phyloP scores from a whole-genome alignment of 1,140 invertebrate genomes.

The Theocolax elegans region DNA sequence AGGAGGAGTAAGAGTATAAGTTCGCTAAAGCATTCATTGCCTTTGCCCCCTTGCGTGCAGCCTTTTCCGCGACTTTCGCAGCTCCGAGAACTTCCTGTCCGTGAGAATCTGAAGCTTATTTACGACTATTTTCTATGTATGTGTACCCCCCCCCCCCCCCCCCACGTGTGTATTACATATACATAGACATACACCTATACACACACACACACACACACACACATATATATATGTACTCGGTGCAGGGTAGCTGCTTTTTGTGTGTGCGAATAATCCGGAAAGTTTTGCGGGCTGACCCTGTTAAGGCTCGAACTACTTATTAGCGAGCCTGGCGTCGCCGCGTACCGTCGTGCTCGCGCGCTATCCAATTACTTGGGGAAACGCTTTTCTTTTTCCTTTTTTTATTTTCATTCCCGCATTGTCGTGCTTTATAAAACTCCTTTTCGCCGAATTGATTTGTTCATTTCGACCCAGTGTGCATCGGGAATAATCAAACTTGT shows the following conservation, averaged over 20 bases:
- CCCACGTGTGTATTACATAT: no score
- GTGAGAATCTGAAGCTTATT: background rate
- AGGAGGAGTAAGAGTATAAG: no score
- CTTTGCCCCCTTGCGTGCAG: background rate
- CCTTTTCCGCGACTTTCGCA: background rate
- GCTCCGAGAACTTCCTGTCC: background rate
- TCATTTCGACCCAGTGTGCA: no score
- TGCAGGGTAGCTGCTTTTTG: no score
- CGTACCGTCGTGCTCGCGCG: no score
- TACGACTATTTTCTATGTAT: background rate
- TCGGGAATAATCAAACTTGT: no score
- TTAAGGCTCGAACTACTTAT: slow-evolving; percentile 30
- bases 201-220: no score
- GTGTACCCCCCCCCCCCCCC: no score
- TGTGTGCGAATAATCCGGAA: slow-evolving; percentile 14
- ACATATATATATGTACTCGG: no score
- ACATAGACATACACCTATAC: no score
- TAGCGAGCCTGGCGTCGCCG: background rate
- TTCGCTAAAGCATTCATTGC: slow-evolving; percentile 17
- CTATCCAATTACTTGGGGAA: slow-evolving; percentile 5
- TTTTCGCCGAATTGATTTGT: no score
- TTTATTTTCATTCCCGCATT: background rate
- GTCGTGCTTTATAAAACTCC: background rate
- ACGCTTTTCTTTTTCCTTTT: no score
- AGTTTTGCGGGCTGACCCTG: slow-evolving; percentile 23